Base-by-base conservation (phyloP, 2,888 invertebrate species). In the Penaeus monodon region DNA sequence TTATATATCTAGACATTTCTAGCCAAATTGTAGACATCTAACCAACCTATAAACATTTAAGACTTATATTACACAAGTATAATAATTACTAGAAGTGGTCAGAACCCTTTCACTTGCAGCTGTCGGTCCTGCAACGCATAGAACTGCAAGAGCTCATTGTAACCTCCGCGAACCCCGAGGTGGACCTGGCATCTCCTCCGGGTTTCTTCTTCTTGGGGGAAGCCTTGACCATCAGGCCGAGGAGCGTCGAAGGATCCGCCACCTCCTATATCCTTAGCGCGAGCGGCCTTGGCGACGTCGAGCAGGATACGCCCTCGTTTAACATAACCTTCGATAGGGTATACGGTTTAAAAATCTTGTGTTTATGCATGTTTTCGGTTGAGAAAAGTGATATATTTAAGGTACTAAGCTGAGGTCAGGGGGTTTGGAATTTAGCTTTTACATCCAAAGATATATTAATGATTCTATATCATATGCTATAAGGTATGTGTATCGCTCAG, bases 171-270 rank as follows among this genome's bases (percentile, higher is more conserved):
- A 38, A n/a, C 64, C 22, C 20, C 6, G 76, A 84, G 29, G 29
- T n/a, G 2, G 33, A 24, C n/a, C 20, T 22, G 38, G 57, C 24
- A n/a, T 29, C 24, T n/a, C 68, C 57, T 38, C 57, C 78, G 7
- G 44, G 78, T 1, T 78, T 79, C 70, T 84, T 38, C 84, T 64
- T 33, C 24, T 29, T 73, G 63, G 70, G 68, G 29, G 78, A 84
- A 33, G 70, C 24, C n/a, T 29, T 84, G 8, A 84, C 44, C 24
- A 24, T 84, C 27, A 17, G n/a, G 33, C 79, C 78, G 1, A 73
- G 49, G n/a, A 33, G 29, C 33, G 57, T 84, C 64, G 33, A n/a
- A 8, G 84, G 84, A 3, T 12, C 66, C 57, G 84, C 79, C 17
- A 20, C 33, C n/a, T 24, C 14, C 66, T 84, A 66, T 33, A 20